These are phyloP conservation scores for Hydrolagus colliei DNA, from an alignment of 2,797 vertebrate genomes.

Conservation along the genomic window DNA sequence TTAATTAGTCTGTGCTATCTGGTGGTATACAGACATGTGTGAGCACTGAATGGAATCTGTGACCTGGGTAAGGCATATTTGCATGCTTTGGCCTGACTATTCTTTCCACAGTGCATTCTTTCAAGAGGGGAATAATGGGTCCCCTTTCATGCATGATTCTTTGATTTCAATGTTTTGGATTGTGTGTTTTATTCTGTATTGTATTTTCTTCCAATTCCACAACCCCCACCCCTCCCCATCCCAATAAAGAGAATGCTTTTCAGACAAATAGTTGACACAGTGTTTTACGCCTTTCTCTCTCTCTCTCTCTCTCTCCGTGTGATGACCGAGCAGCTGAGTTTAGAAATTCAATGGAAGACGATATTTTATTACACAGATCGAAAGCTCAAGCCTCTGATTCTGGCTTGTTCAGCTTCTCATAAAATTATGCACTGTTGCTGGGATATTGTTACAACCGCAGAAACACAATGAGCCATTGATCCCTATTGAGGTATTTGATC, in stretches of 20 bases:
- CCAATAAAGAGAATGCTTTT: conserved; percentile 5
- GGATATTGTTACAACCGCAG: too few relatives aligned
- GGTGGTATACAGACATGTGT: conserved; percentile 89
- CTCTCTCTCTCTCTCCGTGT: conserved; percentile 41
- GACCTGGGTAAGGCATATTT: conserved; percentile 98
- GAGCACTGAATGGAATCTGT: conserved; percentile 81
- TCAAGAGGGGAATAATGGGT: conserved; percentile 74
- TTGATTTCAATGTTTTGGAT: conserved; percentile 69
- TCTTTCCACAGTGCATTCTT: conserved; percentile 69
- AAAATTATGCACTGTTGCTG: too few relatives aligned
- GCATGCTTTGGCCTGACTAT: conserved; percentile 70
- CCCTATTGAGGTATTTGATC: too few relatives aligned
- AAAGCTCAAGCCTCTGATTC: background rate
- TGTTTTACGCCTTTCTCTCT: conserved; percentile 43
- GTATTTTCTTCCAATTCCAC: conserved; percentile 51
- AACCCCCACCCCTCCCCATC: conserved; percentile 37
- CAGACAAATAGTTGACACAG: conserved; percentile 24
- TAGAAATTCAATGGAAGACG: conserved; percentile 45
- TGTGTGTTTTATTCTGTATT: conserved; percentile 63
- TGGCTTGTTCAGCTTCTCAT: too few relatives aligned
- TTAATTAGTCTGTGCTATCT: conserved; percentile 96
- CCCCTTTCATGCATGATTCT: conserved; percentile 76
- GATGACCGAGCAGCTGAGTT: conserved; percentile 41
- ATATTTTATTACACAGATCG: conserved; percentile 27
- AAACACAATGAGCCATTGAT: too few relatives aligned